These are phyloP conservation scores for Hylia prasina DNA, from an alignment of 2,113 vertebrate species.

Conservation along the genomic window DNA sequence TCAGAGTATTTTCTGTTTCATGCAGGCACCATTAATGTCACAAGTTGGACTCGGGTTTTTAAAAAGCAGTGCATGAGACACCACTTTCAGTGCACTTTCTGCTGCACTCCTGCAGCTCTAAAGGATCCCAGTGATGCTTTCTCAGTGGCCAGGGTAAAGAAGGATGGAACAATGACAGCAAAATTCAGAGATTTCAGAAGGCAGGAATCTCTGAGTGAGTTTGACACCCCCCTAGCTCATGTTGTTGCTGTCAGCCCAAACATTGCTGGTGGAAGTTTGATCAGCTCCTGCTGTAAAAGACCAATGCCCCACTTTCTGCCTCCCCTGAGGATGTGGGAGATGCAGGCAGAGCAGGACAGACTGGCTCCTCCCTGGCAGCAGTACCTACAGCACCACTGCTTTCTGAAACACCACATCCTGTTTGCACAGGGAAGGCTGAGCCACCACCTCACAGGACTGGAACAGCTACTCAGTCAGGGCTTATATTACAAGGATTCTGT, in stretches of 20 bases:
- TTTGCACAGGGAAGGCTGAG: not conserved
- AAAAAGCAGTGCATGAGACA: not conserved
- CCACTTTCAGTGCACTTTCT: not conserved
- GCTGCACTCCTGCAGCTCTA: not conserved
- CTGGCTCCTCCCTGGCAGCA: not conserved
- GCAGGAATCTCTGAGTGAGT: too few relatives aligned
- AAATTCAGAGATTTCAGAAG: too few relatives aligned
- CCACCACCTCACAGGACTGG: not conserved
- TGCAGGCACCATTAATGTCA: not conserved
- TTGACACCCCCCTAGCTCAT: accelerated
- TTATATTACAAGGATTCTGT: not conserved
- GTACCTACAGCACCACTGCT: not conserved
- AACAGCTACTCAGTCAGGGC: not conserved
- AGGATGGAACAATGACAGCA: not conserved
- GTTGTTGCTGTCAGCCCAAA: not conserved
- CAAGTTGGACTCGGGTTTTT: not conserved
- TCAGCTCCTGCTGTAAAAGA: not conserved
- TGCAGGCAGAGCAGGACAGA: not conserved
- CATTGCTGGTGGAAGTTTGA: not conserved
- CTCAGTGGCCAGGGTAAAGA: not conserved
- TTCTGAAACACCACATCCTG: not conserved
- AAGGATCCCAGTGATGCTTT: not conserved
- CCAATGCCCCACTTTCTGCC: not conserved
- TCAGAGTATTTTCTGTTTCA: not conserved
- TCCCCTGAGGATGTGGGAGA: not conserved